phyloP scores from a whole-genome alignment of 2,888 invertebrate genomes.

The Nomada lathburiana region DNA sequence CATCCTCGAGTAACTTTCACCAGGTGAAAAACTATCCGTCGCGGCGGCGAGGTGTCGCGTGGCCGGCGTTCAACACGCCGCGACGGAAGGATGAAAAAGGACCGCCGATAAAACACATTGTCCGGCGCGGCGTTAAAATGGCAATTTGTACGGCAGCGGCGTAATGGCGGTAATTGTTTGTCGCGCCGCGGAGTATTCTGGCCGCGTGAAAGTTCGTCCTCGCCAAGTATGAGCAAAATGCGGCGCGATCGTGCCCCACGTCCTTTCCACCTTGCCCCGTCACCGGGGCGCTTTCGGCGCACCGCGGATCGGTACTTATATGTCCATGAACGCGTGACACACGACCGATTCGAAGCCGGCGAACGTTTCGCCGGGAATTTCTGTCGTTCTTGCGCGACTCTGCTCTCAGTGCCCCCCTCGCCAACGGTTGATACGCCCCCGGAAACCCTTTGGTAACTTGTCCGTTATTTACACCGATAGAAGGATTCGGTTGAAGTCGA shows the following conservation, averaged over 20 bases:
- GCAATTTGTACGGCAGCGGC: constrained; percentile 35
- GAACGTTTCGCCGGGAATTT: constrained; percentile 37
- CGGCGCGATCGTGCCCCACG: not conserved
- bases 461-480: not conserved
- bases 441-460: not conserved
- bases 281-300: constrained; percentile 47
- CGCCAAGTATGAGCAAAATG: constrained; percentile 69
- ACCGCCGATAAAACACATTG: constrained; percentile 9
- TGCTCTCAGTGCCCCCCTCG: not conserved
- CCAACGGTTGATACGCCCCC: no score
- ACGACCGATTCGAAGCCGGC: constrained; percentile 37
- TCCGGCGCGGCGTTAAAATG: constrained; percentile 26
- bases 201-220: constrained; percentile 67
- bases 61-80: no score
- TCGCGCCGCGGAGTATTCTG: constrained; percentile 56
- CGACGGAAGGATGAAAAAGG: not conserved
- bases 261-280: constrained; percentile 4
- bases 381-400: not conserved
- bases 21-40: not conserved
- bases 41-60: not conserved
- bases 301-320: constrained; percentile 72
- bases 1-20: constrained; percentile 18
- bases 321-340: constrained; percentile 69
- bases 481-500: no score
- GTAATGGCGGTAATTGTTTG: constrained; percentile 54